Base-by-base conservation (phyloP, 2,888 invertebrate species). In the Octonoba sinensis region DNA sequence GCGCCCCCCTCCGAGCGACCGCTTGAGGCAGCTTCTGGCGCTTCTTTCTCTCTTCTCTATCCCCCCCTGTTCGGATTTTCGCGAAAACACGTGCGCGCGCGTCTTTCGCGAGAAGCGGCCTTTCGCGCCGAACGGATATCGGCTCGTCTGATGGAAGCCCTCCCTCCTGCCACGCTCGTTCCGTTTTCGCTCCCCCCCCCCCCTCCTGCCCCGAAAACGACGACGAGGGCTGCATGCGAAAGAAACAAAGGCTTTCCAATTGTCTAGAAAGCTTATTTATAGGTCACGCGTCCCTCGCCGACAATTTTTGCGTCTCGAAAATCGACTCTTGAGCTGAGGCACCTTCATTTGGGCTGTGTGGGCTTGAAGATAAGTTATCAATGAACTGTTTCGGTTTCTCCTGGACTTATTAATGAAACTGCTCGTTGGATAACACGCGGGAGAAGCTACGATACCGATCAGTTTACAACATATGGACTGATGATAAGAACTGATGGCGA, bases 111-210 rank as follows among this genome's bases (percentile, higher is more conserved):
- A 74, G 66, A 74, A 66, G 76, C 77, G 62, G 70, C 64, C 72
- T 73, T 69, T 78, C 78, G 79, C 79, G 79, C 73, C 79, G 79
- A 79, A 79, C 79, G 79, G 79, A 79, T 79, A 79, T 79, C 79
- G 79, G 79, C 67, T 60, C 79, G 79, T 69, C 72, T 72, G 71
- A 77, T 75, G 59, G 59, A 69, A 51, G 16, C 77, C 77, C 64
- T 22, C 73, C 69, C 59, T 49, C 46, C 20, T 22, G 27, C 51
- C 46, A n/a, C 56, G 51, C 24, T 70, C 60, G 18, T 51, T 60
- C 57, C 57, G 13, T 36, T 46, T 27, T 54, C 27, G 18, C 20
- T 22, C 59, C 36, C 62, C 57, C 22, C n/a, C 15, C 44, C 60
- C 49, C n/a, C 44, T 62, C 60, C 62, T 54, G 49, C 56, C 46